Conservation (phyloP, 2,888 invertebrate species). For the Malthinus flaveolus region DNA sequence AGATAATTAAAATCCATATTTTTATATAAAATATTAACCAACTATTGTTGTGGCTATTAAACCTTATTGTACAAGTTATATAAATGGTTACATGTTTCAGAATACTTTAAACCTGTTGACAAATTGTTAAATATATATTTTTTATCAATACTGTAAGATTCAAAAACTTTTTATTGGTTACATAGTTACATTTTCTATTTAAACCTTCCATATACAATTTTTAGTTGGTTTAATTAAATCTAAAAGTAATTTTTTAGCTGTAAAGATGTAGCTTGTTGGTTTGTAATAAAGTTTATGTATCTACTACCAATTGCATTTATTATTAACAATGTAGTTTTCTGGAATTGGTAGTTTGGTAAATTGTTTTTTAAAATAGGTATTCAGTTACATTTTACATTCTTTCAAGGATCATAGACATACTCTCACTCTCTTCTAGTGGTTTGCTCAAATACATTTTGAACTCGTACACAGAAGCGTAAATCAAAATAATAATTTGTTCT, state of each 20-base stretch:
- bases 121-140: slow-evolving; percentile 3
- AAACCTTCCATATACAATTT: slow-evolving; percentile 12
- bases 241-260: slow-evolving; percentile 1
- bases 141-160: slow-evolving; percentile 7
- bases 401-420: not conserved
- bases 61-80: no score
- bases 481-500: no score
- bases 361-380: not conserved
- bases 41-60: no score
- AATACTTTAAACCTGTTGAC: no score
- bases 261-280: slow-evolving; percentile 23
- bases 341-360: not conserved
- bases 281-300: slow-evolving; percentile 17
- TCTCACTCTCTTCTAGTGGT: no score
- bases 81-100: no score
- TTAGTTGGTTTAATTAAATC: slow-evolving; percentile 15
- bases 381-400: not conserved
- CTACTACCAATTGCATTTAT: not conserved
- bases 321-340: not conserved
- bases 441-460: no score
- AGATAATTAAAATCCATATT: no score
- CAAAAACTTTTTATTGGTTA: slow-evolving; percentile 5
- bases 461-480: no score
- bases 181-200: slow-evolving; percentile 8
- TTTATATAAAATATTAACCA: no score